Percentiles rank a stretch among this genome's conserved stretches.
Evolutionary conservation across 2,113 vertebrate species (phyloP).

Genomic region (Cololabis saira): DNA sequence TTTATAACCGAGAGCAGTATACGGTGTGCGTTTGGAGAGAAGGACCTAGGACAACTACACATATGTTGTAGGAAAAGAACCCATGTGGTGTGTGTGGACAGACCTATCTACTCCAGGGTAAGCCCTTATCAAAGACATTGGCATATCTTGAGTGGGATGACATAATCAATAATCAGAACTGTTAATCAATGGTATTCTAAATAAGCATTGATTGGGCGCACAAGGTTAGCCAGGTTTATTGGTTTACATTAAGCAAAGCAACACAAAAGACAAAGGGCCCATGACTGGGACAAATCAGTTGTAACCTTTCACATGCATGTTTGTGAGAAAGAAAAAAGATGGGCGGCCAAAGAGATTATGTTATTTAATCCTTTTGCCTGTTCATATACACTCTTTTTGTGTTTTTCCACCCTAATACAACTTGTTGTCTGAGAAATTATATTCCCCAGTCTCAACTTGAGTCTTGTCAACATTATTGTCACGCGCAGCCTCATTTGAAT

Average conservation of each 20-base stretch:
- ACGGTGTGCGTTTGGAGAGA: background rate
- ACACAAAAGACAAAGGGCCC: constrained; percentile 79
- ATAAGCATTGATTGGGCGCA: constrained; percentile 83
- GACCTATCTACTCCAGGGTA: constrained; percentile 71
- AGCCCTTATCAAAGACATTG: constrained; percentile 80
- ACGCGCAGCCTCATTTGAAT: constrained; percentile 73
- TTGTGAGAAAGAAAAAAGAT: constrained; percentile 25
- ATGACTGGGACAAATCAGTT: constrained; percentile 59
- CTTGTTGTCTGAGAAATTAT: constrained; percentile 26
- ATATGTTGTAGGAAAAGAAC: constrained; percentile 7
- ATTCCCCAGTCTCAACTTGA: constrained; percentile 9
- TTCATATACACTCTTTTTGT: background rate
- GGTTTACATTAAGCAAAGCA: constrained; percentile 84
- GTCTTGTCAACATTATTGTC: constrained; percentile 67
- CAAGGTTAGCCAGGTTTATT: constrained; percentile 85
- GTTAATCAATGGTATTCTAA: constrained; percentile 87
- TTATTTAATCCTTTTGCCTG: background rate
- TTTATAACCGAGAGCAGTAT: too few relatives aligned
- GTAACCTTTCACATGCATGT: constrained; percentile 50
- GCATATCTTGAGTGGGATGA: constrained; percentile 79
- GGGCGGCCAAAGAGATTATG: background rate
- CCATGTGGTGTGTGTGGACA: constrained; percentile 46
- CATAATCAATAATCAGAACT: constrained; percentile 87
- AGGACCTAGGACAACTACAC: constrained; percentile 11
- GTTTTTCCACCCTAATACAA: constrained; percentile 1